A percentile compares a stretch with the other conserved stretches of the same genome.
Evolutionary conservation across 2,113 vertebrate genomes (phyloP).

Genomic region (Uropsilus gracilis): DNA sequence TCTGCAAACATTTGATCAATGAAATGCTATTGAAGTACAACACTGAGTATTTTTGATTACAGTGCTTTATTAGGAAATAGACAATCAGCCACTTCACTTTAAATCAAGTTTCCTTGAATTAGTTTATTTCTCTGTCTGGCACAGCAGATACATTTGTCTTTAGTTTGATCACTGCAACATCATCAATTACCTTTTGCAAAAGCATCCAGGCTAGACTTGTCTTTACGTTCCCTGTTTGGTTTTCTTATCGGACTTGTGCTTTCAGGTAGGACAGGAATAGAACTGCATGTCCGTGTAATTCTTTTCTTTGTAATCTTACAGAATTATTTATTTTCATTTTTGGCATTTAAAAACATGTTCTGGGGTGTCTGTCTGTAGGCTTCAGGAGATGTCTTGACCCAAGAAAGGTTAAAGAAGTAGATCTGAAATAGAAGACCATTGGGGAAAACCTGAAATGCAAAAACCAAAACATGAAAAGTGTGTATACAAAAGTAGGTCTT

Average conservation of each 20-base stretch:
- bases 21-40: conserved; percentile 78
- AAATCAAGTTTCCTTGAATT: conserved; percentile 69
- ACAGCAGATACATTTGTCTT: neutral
- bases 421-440: neutral
- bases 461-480: neutral
- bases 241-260: neutral
- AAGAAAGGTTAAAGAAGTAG: neutral
- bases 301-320: neutral
- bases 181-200: neutral
- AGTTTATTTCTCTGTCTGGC: conserved; percentile 32
- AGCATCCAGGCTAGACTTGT: neutral
- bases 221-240: neutral
- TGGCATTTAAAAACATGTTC: neutral
- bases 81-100: conserved; percentile 71
- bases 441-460: neutral
- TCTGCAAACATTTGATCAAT: conserved; percentile 71
- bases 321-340: neutral
- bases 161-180: neutral
- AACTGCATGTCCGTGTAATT: neutral
- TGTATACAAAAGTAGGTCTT: neutral
- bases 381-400: neutral
- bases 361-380: neutral
- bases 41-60: conserved; percentile 75
- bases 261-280: neutral
- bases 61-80: conserved; percentile 78